Conservation (phyloP, 2,113 vertebrate genomes). For the Ameiurus melas region DNA sequence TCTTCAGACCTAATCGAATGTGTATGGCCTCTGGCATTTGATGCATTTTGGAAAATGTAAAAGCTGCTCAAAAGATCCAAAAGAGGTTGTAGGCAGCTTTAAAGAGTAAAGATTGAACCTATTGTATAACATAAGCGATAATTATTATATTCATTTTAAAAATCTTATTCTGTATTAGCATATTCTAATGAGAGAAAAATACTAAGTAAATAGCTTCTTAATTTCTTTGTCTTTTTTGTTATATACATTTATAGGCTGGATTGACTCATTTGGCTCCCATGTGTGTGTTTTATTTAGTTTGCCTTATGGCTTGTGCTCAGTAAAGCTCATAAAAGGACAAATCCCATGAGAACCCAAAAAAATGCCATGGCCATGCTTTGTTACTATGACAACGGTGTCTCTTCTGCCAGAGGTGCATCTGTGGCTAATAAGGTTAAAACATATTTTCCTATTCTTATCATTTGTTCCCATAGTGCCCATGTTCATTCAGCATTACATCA, state of each 20-base stretch:
- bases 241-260: not conserved
- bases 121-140: not conserved
- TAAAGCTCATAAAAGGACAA: constrained; percentile 38
- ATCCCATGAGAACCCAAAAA: constrained; percentile 28
- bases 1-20: not conserved
- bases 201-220: not conserved
- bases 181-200: not conserved
- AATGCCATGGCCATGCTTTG: constrained; percentile 27
- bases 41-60: not conserved
- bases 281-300: not conserved
- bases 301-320: constrained; percentile 6
- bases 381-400: constrained; percentile 49
- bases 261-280: constrained; percentile 7
- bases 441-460: constrained; percentile 26
- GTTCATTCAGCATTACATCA: constrained; percentile 21
- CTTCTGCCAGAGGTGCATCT: constrained; percentile 33
- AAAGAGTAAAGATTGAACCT: not conserved
- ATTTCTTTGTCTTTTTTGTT: not conserved
- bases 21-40: not conserved
- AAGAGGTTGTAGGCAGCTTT: not conserved
- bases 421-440: constrained; percentile 53
- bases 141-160: not conserved
- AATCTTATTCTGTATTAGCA: not conserved
- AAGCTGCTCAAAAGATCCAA: not conserved
- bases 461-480: constrained; percentile 26